Percentiles rank a stretch among this genome's conserved stretches.
Conservation (phyloP, 2,888 invertebrate genomes). For the Andrena bicolor region DNA sequence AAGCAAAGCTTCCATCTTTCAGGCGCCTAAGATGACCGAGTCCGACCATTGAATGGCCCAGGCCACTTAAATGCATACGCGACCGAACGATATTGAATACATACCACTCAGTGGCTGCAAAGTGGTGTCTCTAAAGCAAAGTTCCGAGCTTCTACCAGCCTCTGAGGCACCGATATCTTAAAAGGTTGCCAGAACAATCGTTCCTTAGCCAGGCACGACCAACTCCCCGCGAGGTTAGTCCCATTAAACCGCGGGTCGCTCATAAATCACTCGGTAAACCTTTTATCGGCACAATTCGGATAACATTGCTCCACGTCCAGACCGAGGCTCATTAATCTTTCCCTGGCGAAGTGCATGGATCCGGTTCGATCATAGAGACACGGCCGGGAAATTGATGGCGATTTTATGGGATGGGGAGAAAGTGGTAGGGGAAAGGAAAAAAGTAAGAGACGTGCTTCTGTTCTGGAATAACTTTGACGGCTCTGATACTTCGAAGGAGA, state of each 20-base stretch:
- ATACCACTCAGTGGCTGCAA: slow-evolving; percentile 2
- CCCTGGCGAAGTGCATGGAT: slow-evolving; percentile 46
- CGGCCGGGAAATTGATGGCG: slow-evolving; percentile 58
- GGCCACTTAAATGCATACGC: slow-evolving; percentile 39
- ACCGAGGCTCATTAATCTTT: slow-evolving; percentile 61
- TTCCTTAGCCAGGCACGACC: slow-evolving; percentile 20
- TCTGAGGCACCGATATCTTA: slow-evolving; percentile 46
- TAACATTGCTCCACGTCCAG: slow-evolving; percentile 53
- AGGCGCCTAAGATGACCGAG: not conserved
- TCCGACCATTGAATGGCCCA: slow-evolving; percentile 1
- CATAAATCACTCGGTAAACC: slow-evolving; percentile 63
- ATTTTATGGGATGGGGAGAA: slow-evolving; percentile 28
- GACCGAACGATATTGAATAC: slow-evolving; percentile 7
- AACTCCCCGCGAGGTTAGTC: slow-evolving; percentile 40
- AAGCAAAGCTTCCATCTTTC: not conserved
- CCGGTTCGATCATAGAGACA: slow-evolving; percentile 51
- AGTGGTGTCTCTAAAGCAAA: slow-evolving; percentile 21
- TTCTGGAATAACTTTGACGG: not conserved
- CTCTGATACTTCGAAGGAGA: not conserved
- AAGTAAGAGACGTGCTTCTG: not conserved
- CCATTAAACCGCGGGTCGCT: slow-evolving; percentile 51
- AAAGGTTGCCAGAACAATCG: slow-evolving; percentile 54
- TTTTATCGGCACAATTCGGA: slow-evolving; percentile 66
- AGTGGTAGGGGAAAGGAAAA: too few species aligned
- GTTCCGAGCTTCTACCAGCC: slow-evolving; percentile 1